Percentiles rank a stretch among this genome's conserved stretches.
Evolutionary conservation across 2,797 vertebrate species (phyloP).

Genomic region (Cyprinella venusta): DNA sequence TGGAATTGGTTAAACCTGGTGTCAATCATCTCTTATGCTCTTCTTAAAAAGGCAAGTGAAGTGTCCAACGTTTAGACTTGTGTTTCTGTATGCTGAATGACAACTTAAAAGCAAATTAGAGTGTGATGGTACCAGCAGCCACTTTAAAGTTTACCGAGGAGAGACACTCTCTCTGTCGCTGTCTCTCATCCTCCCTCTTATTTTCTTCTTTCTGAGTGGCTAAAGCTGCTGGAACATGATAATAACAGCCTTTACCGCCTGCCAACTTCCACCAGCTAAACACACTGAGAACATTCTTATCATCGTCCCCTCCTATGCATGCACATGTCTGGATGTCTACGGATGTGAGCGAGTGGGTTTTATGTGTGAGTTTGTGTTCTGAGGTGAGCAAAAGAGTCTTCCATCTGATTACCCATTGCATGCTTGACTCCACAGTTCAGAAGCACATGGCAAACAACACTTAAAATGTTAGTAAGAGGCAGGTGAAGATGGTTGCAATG

Average conservation of each 20-base stretch:
- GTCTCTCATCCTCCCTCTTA: constrained; percentile 21
- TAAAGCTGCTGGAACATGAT: constrained; percentile 28
- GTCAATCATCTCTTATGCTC: not conserved
- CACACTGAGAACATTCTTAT: constrained; percentile 1
- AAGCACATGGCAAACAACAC: constrained; percentile 15
- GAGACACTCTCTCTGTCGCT: constrained; percentile 17
- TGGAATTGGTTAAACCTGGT: not conserved
- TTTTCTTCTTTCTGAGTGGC: constrained; percentile 14
- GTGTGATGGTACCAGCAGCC: constrained; percentile 3
- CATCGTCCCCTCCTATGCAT: constrained; percentile 6
- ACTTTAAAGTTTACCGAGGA: constrained; percentile 7
- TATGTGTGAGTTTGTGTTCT: not conserved
- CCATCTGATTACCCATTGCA: constrained; percentile 15
- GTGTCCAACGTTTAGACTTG: not conserved
- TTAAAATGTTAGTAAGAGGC: constrained; percentile 26
- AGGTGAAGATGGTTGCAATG: not conserved
- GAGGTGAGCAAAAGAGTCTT: not conserved
- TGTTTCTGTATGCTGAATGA: constrained; percentile 1
- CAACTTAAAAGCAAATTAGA: constrained; percentile 23
- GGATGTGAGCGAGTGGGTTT: not conserved
- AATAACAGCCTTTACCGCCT: constrained; percentile 26
- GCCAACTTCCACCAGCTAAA: constrained; percentile 30
- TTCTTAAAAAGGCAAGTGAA: constrained; percentile 4
- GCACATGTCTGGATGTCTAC: not conserved
- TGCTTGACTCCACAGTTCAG: constrained; percentile 15